A percentile compares a stretch with the other conserved stretches of the same genome.
Conservation (phyloP, 2,797 vertebrate species). For the Eospalax fontanierii region DNA sequence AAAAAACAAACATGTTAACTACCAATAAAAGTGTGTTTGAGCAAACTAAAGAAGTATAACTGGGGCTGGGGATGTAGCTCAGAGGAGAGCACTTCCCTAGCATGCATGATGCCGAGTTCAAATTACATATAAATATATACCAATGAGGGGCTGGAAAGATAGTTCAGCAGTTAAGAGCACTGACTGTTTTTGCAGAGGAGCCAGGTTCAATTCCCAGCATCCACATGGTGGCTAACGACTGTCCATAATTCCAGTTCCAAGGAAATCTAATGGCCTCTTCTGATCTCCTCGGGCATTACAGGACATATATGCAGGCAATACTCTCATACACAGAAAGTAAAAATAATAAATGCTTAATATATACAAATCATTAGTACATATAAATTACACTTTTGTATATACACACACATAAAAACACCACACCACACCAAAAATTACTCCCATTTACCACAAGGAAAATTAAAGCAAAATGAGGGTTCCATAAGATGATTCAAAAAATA, state of each 20-base stretch:
- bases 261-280: too few relatives aligned
- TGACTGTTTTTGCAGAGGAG: too few relatives aligned
- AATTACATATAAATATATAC: neutral
- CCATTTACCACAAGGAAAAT: slow-evolving; percentile 54
- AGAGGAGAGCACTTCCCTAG: neutral
- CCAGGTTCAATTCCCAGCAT: too few relatives aligned
- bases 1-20: neutral
- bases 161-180: too few relatives aligned
- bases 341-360: neutral
- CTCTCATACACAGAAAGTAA: too few relatives aligned
- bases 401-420: slow-evolving; percentile 51
- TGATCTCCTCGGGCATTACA: too few relatives aligned
- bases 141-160: too few relatives aligned
- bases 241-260: too few relatives aligned
- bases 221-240: too few relatives aligned
- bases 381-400: neutral
- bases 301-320: too few relatives aligned
- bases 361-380: neutral
- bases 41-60: slow-evolving; percentile 7
- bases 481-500: neutral
- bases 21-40: neutral
- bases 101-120: neutral
- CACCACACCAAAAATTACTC: slow-evolving; percentile 35
- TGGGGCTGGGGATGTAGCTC: neutral
- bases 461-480: neutral